Evolutionary conservation across 2,888 invertebrate species (phyloP).

Genomic region (Volucella bombylans): DNA sequence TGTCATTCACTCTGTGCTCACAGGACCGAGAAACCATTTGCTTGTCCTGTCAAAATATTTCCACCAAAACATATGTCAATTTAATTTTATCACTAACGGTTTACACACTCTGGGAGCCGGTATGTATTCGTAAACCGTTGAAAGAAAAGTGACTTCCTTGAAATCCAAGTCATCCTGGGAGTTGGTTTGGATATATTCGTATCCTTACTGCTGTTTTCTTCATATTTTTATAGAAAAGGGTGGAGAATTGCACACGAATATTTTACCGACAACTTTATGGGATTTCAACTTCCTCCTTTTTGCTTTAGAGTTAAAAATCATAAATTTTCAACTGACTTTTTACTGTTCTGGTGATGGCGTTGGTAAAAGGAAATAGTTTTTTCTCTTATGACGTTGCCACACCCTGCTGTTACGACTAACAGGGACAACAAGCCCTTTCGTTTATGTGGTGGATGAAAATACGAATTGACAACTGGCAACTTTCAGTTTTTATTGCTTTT

Average conservation of each 20-base stretch:
- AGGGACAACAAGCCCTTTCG: constrained; percentile 4
- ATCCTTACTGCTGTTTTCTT: background rate
- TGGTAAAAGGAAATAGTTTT: background rate
- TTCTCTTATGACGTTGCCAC: background rate
- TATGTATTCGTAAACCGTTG: too few relatives aligned
- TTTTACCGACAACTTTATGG: constrained; percentile 1
- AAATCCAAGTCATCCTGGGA: too few relatives aligned
- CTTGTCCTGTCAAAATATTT: constrained; percentile 23
- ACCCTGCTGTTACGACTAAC: background rate
- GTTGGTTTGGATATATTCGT: background rate
- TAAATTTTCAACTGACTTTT: constrained; percentile 1
- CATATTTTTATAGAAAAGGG: background rate
- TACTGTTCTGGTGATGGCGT: background rate
- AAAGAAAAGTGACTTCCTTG: too few relatives aligned
- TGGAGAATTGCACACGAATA: background rate
- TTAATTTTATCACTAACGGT: constrained; percentile 3
- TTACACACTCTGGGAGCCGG: background rate
- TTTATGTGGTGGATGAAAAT: background rate
- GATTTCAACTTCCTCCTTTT: background rate
- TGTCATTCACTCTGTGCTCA: background rate
- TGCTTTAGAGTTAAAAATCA: background rate
- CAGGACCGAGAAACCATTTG: background rate
- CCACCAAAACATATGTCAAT: constrained; percentile 24
- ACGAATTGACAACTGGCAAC: constrained; percentile 39
- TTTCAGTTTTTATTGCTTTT: constrained; percentile 50